Percentiles rank a stretch among this genome's conserved stretches.
Conservation (phyloP, 1,140 invertebrate species). For the Heliconius melpomene region DNA sequence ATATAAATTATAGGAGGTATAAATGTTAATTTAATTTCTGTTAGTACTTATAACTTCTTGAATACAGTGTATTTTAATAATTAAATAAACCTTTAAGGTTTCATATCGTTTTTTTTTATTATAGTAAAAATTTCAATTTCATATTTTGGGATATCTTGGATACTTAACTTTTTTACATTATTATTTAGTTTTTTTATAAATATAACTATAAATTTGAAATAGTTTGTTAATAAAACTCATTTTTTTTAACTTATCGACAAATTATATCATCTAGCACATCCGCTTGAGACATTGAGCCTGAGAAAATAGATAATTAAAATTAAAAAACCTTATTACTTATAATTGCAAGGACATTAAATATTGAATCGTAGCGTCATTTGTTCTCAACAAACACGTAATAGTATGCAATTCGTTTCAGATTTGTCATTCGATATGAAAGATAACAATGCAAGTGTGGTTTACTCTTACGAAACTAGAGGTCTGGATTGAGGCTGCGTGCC, state of each 20-base stretch:
- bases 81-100: too few species aligned
- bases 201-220: background rate
- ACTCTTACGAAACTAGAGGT: background rate
- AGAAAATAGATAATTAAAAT: background rate
- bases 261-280: background rate
- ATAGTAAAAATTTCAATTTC: too few species aligned
- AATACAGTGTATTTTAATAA: too few species aligned
- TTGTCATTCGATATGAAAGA: slow-evolving; percentile 33
- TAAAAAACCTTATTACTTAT: background rate
- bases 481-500: background rate
- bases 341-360: background rate
- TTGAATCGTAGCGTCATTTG: background rate
- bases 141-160: too few species aligned
- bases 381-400: slow-evolving; percentile 4
- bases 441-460: slow-evolving; percentile 25
- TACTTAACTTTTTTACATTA: too few species aligned
- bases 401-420: slow-evolving; percentile 22
- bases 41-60: too few species aligned
- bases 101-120: too few species aligned
- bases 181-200: too few species aligned
- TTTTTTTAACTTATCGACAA: background rate
- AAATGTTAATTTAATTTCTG: too few species aligned
- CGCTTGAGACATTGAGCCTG: background rate
- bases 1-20: background rate
- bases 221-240: background rate